Conservation (phyloP, 2,888 invertebrate genomes). For the Drosophila falleni region DNA sequence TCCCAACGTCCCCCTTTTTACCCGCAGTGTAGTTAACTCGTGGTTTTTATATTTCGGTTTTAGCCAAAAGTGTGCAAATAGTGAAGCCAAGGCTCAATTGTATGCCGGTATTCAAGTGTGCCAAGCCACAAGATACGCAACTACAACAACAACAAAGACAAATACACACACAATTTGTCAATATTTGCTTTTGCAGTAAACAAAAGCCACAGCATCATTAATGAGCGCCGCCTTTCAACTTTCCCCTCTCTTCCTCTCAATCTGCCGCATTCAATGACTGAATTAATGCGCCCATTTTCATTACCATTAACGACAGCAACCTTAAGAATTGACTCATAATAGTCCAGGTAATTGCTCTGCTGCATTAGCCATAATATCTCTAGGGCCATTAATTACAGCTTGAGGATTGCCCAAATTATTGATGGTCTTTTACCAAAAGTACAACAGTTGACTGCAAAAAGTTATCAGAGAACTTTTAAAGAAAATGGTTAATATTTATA, state of each 20-base stretch:
- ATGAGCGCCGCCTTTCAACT: not conserved
- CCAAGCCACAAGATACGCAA: conserved; percentile 40
- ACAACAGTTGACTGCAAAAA: not conserved
- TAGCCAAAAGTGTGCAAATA: conserved; percentile 46
- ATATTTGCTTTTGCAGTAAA: conserved; percentile 48
- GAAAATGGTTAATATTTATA: not conserved
- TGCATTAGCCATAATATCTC: conserved; percentile 24
- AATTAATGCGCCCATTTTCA: conserved; percentile 30
- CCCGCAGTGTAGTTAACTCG: not conserved
- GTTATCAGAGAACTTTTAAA: not conserved
- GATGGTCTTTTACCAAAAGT: conserved; percentile 3
- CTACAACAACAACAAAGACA: conserved; percentile 9
- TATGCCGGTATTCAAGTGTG: conserved; percentile 50
- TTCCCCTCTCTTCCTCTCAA: not conserved
- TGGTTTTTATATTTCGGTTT: conserved; percentile 3
- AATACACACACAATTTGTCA: conserved; percentile 39
- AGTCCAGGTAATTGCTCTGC: conserved; percentile 48
- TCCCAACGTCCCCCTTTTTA: no score
- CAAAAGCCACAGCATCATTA: conserved; percentile 39
- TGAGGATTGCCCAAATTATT: conserved; percentile 35
- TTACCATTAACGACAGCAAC: conserved; percentile 24
- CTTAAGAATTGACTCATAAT: conserved; percentile 36
- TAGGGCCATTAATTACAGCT: conserved; percentile 38
- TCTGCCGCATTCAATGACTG: conserved; percentile 29
- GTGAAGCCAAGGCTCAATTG: conserved; percentile 35